Evolutionary conservation across 2,888 invertebrate species (phyloP).

Genomic region (Dendrolimus houi): DNA sequence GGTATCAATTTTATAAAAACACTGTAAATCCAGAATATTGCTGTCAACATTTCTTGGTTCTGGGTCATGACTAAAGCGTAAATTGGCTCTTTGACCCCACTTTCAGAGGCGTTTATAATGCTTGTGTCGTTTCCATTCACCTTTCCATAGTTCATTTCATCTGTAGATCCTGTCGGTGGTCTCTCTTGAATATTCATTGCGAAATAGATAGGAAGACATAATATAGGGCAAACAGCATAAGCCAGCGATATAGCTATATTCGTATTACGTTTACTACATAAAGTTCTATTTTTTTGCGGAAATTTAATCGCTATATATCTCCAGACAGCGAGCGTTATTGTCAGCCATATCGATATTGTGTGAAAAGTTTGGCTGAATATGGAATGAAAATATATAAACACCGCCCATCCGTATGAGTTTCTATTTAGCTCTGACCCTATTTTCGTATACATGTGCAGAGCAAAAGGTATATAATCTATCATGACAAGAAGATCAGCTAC

Average conservation of each 20-base stretch:
- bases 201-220: constrained; percentile 90
- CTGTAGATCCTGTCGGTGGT: constrained; percentile 13
- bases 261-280: constrained; percentile 89
- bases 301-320: constrained; percentile 91
- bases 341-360: constrained; percentile 95
- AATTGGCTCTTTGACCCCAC: constrained; percentile 56
- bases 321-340: constrained; percentile 95
- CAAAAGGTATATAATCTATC: constrained; percentile 94
- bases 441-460: constrained; percentile 85
- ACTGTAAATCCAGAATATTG: constrained; percentile 94
- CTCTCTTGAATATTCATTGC: constrained; percentile 82
- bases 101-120: constrained; percentile 27
- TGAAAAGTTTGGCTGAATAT: constrained; percentile 92
- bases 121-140: constrained; percentile 16
- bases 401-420: constrained; percentile 84
- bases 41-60: constrained; percentile 77
- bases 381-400: constrained; percentile 91
- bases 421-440: constrained; percentile 60
- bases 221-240: constrained; percentile 87
- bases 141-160: constrained; percentile 27
- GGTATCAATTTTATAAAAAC: constrained; percentile 95
- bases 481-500: constrained; percentile 95
- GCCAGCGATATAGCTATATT: constrained; percentile 84
- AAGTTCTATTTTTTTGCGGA: constrained; percentile 86
- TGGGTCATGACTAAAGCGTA: constrained; percentile 82